Percentiles rank a stretch among this genome's conserved stretches.
These are phyloP conservation scores for Mormyrus proboscirostris DNA, from an alignment of 2,797 vertebrate species.

Conservation along the genomic window DNA sequence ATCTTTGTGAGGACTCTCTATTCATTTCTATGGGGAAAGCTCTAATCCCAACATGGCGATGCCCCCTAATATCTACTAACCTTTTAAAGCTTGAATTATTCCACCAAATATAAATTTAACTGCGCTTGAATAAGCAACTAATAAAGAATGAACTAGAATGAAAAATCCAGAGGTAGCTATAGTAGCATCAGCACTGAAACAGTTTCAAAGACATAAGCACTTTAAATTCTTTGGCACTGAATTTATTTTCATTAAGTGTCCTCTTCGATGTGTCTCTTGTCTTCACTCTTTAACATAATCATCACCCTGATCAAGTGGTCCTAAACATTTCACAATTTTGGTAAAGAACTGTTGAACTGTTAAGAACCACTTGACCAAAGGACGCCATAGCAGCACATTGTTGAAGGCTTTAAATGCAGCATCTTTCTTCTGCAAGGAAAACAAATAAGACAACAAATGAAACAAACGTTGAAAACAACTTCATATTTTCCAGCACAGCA, in stretches of 20 bases:
- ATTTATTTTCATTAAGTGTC: not conserved
- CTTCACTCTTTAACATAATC: not conserved
- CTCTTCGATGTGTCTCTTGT: not conserved
- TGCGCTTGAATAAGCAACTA: not conserved
- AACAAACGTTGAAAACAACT: not conserved
- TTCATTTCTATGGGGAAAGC: not conserved
- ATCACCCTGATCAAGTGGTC: constrained; percentile 76
- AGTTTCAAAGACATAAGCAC: not conserved
- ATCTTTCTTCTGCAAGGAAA: not conserved
- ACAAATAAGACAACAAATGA: not conserved
- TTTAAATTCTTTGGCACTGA: not conserved
- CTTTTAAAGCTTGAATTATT: not conserved
- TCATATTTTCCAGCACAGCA: not conserved
- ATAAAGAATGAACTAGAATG: not conserved
- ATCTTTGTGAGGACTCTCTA: not conserved
- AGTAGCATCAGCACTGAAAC: not conserved
- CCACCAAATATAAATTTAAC: not conserved
- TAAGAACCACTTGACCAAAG: constrained; percentile 83
- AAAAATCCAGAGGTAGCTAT: not conserved
- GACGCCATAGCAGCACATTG: constrained; percentile 35
- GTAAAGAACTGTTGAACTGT: constrained; percentile 89
- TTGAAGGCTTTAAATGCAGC: not conserved
- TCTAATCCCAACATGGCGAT: not conserved
- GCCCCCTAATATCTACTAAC: not conserved
- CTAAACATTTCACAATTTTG: constrained; percentile 94